Evolutionary conservation across 2,113 vertebrate species (phyloP).

Genomic region (Syngnathus scovelli): DNA sequence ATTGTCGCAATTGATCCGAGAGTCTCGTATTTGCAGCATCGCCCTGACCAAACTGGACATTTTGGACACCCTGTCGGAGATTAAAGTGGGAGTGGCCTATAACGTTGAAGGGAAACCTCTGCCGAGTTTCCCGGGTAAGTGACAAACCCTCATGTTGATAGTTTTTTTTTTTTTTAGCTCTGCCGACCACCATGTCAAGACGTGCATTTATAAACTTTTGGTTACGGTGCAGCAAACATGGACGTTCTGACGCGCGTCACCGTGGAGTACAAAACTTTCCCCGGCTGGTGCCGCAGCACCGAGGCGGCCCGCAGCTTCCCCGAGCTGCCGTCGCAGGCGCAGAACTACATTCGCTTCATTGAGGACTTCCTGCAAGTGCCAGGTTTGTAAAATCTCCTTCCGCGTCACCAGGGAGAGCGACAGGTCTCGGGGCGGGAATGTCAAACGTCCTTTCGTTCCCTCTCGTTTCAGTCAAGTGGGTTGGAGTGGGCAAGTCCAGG

Average conservation of each 20-base stretch:
- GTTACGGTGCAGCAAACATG: constrained; percentile 67
- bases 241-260: constrained; percentile 70
- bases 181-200: not conserved
- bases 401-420: not conserved
- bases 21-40: constrained; percentile 57
- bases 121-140: constrained; percentile 74
- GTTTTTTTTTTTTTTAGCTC: not conserved
- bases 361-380: constrained; percentile 73
- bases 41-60: constrained; percentile 77
- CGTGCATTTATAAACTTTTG: not conserved
- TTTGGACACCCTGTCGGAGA: constrained; percentile 72
- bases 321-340: constrained; percentile 69
- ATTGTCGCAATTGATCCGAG: not conserved
- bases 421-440: not conserved
- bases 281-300: constrained; percentile 73
- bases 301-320: constrained; percentile 65
- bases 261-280: constrained; percentile 70
- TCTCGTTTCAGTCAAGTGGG: constrained; percentile 75
- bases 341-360: constrained; percentile 71
- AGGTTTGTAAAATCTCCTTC: constrained; percentile 54
- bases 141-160: not conserved
- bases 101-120: constrained; percentile 65
- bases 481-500: constrained; percentile 75
- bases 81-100: constrained; percentile 75
- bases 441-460: not conserved